A percentile compares a stretch with the other conserved stretches of the same genome.
These are phyloP conservation scores for Lepidochitona cinerea DNA, from an alignment of 2,888 invertebrate species.

Conservation along the genomic window DNA sequence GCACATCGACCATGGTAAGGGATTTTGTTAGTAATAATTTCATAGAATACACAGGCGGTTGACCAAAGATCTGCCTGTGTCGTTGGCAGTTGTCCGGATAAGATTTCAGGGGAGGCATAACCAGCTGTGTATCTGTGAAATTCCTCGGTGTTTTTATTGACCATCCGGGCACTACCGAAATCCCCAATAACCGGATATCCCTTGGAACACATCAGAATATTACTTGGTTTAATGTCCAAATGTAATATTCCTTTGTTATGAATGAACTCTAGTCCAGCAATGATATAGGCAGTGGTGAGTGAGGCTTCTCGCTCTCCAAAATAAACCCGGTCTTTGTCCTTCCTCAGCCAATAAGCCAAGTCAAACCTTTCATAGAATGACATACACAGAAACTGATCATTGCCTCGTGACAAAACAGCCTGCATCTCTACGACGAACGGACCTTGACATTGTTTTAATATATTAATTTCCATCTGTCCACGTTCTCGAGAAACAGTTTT, in stretches of 20 bases:
- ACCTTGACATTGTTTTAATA: not conserved
- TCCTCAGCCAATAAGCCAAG: not conserved
- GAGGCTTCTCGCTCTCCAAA: not conserved
- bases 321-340: not conserved
- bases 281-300: not conserved
- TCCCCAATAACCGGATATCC: not conserved
- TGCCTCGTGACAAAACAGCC: not conserved
- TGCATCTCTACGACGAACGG: not conserved
- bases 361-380: not conserved
- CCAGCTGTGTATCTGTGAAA: not conserved
- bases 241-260: not conserved
- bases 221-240: slow-evolving; percentile 7
- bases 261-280: not conserved
- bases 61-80: not conserved
- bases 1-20: not conserved
- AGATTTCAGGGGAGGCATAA: not conserved
- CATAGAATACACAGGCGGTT: not conserved
- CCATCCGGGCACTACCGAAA: not conserved
- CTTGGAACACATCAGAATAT: not conserved
- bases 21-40: not conserved
- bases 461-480: not conserved
- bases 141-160: no score
- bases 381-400: not conserved
- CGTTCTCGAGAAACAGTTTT: no score
- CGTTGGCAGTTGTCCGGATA: not conserved